phyloP scores from a whole-genome alignment of 2,797 vertebrate species.

The Staurois parvus region DNA sequence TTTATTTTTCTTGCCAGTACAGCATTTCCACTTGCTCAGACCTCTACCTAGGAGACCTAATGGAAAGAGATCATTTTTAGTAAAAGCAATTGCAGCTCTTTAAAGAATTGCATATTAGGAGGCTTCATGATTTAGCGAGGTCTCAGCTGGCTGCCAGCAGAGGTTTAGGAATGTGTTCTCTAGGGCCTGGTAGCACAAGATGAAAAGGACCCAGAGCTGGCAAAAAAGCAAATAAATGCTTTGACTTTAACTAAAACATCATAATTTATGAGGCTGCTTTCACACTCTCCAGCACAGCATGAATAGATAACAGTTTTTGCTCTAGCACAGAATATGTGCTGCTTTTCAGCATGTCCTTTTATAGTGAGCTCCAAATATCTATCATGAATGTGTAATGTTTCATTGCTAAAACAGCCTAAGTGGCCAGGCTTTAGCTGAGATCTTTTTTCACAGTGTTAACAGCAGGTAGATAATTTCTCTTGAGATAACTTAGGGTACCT shows the following conservation, averaged over 20 bases:
- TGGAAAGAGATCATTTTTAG: conserved; percentile 73
- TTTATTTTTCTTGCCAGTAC: conserved; percentile 64
- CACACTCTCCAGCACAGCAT: conserved; percentile 59
- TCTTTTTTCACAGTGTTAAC: not conserved
- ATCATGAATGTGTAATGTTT: conserved; percentile 41
- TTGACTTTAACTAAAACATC: conserved; percentile 80
- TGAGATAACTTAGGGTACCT: not conserved
- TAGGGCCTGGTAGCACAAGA: conserved; percentile 76
- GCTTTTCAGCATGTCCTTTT: conserved; percentile 50
- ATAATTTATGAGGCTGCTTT: conserved; percentile 74
- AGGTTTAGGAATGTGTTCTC: conserved; percentile 76
- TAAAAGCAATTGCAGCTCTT: conserved; percentile 73
- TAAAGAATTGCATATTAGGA: conserved; percentile 76
- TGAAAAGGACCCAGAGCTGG: conserved; percentile 80
- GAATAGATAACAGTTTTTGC: conserved; percentile 60
- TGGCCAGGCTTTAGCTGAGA: conserved; percentile 1
- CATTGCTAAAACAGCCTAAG: conserved; percentile 25
- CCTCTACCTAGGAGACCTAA: conserved; percentile 73
- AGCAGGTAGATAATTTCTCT: conserved; percentile 6
- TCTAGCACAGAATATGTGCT: conserved; percentile 50
- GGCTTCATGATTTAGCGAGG: conserved; percentile 77
- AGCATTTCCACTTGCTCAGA: conserved; percentile 64
- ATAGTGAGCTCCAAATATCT: conserved; percentile 43
- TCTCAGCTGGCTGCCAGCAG: conserved; percentile 80
- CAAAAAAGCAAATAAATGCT: conserved; percentile 80